Conservation (phyloP, 1,140 invertebrate species). For the Sycophaga agraensis region DNA sequence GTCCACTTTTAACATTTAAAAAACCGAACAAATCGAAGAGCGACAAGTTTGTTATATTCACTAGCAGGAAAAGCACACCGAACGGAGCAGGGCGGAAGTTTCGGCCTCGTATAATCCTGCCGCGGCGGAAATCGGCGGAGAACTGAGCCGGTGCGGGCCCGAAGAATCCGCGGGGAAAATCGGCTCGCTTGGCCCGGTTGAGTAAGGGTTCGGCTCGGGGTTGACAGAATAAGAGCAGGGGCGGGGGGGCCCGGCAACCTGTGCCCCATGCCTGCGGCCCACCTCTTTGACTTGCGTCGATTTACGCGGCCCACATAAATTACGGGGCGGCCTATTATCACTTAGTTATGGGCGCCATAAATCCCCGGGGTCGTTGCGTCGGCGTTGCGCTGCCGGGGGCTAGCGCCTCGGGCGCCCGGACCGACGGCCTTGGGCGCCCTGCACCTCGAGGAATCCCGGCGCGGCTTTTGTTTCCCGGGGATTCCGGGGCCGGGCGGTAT, state of each 20-base stretch:
- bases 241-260: conserved; percentile 40
- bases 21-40: too few relatives aligned
- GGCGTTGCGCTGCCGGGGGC: conserved; percentile 19
- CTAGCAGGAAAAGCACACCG: not conserved
- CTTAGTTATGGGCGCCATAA: conserved; percentile 45
- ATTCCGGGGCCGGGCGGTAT: too few relatives aligned
- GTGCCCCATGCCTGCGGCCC: too few relatives aligned
- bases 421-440: too few relatives aligned
- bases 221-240: conserved; percentile 44
- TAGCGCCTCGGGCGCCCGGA: not conserved
- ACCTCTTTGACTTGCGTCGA: too few relatives aligned
- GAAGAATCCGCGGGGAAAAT: not conserved
- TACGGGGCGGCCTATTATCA: conserved; percentile 51
- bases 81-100: not conserved
- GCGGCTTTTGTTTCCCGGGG: too few relatives aligned
- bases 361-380: conserved; percentile 38
- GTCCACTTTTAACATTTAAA: too few relatives aligned
- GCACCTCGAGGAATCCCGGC: too few relatives aligned
- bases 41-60: too few relatives aligned
- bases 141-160: conserved; percentile 32
- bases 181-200: too few relatives aligned
- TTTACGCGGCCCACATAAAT: conserved; percentile 38
- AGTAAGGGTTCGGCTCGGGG: too few relatives aligned
- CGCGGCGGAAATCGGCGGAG: conserved; percentile 17
- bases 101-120: not conserved